Evolutionary conservation across 2,797 vertebrate genomes (phyloP), one percentile per base, ranked within the genome.

Genomic region (Esox lucius): DNA sequence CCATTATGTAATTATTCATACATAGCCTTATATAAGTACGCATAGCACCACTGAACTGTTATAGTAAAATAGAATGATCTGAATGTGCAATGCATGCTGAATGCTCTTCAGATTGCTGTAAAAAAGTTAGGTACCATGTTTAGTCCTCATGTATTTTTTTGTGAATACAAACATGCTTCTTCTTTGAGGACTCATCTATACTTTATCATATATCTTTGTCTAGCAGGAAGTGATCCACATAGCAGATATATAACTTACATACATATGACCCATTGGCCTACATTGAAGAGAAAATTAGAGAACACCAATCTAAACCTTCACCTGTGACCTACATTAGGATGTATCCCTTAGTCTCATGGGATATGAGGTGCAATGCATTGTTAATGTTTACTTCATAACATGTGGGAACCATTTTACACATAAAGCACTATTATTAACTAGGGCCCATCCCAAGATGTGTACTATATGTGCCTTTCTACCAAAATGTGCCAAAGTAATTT

Each of bases 251-350:
- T 39, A 42, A 28, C n/a, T 17, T 35, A 39, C n/a, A 39, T 61
- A 42, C 33, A 15, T 71, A 35, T 22, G 53, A 61, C 70, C 53
- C 39, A 72, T 24, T 59, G 35, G 56, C 70, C 70, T 72, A 72
- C 33, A 72, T 71, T 71, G 49, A 31, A 17, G 24, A n/a, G 24
- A 70, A 70, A 42, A 42, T 2, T 42, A 42, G 2, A 70, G 68
- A 28, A 28, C 24, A 8, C 2, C 13, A 69, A 48, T 69, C 3
- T 48, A 53, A 51, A 28, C 16, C 48, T 7, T 70, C 48, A 70
- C 69, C 68, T 70, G 69, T 53, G 69, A 26, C 69, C 69, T 70
- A 70, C 28, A 70, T 70, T 5, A 68, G 35, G 66, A n/a, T 22
- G 66, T 39, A 2, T 33, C 5, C 28, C 64, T 15, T 31, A n/a